Base-by-base conservation (phyloP, 2,888 invertebrate genomes). In the Drosophila pseudotalamancana region DNA sequence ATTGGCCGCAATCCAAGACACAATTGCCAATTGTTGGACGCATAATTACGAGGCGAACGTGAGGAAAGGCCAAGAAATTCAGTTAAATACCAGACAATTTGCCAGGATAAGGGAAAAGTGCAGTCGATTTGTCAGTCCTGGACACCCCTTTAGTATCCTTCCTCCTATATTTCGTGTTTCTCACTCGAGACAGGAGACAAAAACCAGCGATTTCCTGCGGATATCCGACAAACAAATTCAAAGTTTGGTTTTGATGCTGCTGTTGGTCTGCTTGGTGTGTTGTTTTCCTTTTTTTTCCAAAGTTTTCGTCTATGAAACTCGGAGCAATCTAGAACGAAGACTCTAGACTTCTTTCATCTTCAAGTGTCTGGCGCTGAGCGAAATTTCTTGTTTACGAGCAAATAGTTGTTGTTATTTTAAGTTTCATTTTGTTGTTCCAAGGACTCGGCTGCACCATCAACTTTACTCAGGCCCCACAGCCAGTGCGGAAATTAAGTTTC, bases 381-480 rank as follows among this genome's bases (percentile, higher is more conserved):
- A 86, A 86, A 84, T 81, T 88, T 86, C 88, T 88, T 84, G 88
- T 88, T 84, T 84, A 84, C 88, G 84, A 84, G 72, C 66, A 82
- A 82, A 82, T 82, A 82, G 88, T 83, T 87, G 86, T 87, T 83
- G 87, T 83, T 86, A 87, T 87, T 87, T 83, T 80, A 88, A 83
- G 88, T 83, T 86, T 85, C 77, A 77, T 83, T 88, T 87, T 84
- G 88, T 83, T 84, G 88, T 87, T 87, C 75, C 81, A 86, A 80
- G 77, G 69, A 72, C 76, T 78, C 76, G 57, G 59, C 59, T 65
- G 68, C 55, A 49, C 57, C 86, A 78, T 74, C 72, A 83, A 84
- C 74, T 86, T 86, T 43, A n/a, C 35, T 23, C 34, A 49, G 43
- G 37, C 43, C 71, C 43, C 60, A 62, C 53, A 66, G 60, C 54